These are phyloP conservation scores for Dioctria rufipes DNA, from an alignment of 2,888 invertebrate genomes.

Conservation along the genomic window DNA sequence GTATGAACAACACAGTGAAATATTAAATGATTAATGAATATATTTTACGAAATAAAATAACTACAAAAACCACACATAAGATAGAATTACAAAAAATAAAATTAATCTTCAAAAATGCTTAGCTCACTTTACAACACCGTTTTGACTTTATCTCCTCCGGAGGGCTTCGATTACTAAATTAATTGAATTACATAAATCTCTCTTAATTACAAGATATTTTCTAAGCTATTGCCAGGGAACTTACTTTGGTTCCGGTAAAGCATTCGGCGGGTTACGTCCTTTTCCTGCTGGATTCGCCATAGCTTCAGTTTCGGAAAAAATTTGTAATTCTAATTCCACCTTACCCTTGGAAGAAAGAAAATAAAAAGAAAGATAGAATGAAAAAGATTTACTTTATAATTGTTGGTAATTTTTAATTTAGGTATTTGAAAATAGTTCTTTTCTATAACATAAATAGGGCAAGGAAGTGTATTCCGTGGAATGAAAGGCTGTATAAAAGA, in stretches of 20 bases:
- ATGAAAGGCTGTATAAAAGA: too few species aligned
- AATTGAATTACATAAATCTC: not conserved
- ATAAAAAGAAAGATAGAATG: too few species aligned
- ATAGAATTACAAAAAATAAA: not conserved
- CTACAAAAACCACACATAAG: too few species aligned
- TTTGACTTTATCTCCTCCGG: not conserved
- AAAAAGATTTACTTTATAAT: not conserved
- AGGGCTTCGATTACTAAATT: not conserved
- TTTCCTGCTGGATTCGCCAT: constrained; percentile 76
- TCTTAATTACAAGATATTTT: not conserved
- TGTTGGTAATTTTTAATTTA: not conserved
- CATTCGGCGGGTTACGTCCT: constrained; percentile 77
- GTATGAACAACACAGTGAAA: too few species aligned
- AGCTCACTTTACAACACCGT: not conserved
- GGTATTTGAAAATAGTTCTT: too few species aligned
- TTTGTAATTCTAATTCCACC: constrained; percentile 78
- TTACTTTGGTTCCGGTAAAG: constrained; percentile 78
- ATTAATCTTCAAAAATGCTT: not conserved
- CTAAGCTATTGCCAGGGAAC: constrained; percentile 60
- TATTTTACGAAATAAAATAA: too few species aligned
- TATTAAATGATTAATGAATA: too few species aligned
- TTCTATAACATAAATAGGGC: too few species aligned
- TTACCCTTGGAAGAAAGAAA: constrained; percentile 73
- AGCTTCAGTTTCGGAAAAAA: constrained; percentile 77
- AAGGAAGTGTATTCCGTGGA: too few species aligned